Conservation (phyloP, 2,113 vertebrate genomes). For the Atlantisia rogersi region DNA sequence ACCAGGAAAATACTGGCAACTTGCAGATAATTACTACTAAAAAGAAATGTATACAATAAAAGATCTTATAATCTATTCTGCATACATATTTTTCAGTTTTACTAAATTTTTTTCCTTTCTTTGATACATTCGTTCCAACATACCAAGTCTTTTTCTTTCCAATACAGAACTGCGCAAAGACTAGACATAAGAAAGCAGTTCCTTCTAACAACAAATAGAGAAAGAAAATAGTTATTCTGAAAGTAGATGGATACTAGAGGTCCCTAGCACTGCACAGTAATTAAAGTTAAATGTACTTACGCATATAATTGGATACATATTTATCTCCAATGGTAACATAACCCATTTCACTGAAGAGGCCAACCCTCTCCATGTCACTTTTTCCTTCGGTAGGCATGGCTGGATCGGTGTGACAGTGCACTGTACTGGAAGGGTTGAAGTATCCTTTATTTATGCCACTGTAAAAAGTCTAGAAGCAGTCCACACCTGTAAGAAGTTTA, state of each 20-base stretch:
- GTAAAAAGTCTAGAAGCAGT: neutral
- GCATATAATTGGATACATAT: constrained; percentile 71
- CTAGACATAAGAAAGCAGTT: neutral
- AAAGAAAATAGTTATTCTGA: neutral
- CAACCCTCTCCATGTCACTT: constrained; percentile 87
- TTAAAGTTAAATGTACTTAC: constrained; percentile 65
- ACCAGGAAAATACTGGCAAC: neutral
- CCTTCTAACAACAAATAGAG: neutral
- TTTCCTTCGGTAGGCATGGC: constrained; percentile 80
- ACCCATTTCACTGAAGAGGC: constrained; percentile 89
- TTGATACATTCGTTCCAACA: neutral
- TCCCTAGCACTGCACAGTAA: neutral
- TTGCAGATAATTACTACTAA: neutral
- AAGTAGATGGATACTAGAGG: neutral
- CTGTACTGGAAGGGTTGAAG: neutral
- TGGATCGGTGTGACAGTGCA: neutral
- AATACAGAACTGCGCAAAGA: neutral
- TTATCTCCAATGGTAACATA: constrained; percentile 86
- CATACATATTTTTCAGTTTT: neutral
- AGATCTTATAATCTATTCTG: neutral
- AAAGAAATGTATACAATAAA: neutral
- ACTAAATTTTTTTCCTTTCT: neutral
- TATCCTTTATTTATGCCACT: neutral
- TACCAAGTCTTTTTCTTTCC: neutral
- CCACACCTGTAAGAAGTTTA: neutral